phyloP scores from a whole-genome alignment of 2,113 vertebrate genomes.

The Anthoscopus minutus region DNA sequence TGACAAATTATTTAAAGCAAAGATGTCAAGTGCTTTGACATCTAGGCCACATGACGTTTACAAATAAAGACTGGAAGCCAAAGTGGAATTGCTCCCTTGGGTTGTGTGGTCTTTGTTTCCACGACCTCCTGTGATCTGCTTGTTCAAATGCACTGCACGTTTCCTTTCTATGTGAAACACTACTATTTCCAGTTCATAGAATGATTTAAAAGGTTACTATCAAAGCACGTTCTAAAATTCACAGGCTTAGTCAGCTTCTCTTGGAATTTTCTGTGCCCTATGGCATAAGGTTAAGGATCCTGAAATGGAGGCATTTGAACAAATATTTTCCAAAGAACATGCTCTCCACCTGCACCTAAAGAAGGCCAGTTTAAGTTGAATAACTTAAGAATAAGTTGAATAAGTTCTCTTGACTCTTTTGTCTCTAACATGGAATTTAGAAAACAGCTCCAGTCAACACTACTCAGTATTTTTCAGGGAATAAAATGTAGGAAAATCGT shows the following conservation, averaged over 20 bases:
- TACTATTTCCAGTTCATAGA: constrained; percentile 7
- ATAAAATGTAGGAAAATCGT: neutral
- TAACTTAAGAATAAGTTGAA: neutral
- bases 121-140: neutral
- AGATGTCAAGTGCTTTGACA: constrained; percentile 38
- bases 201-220: neutral
- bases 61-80: neutral
- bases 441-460: neutral
- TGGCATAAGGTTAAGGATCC: neutral
- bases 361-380: neutral
- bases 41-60: neutral
- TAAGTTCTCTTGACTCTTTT: neutral
- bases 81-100: constrained; percentile 28
- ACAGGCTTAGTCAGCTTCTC: neutral
- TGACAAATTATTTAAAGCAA: constrained; percentile 4
- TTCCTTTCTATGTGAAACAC: constrained; percentile 3
- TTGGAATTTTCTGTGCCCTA: neutral
- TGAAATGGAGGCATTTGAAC: neutral
- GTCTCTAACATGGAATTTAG: neutral
- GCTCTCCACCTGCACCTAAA: neutral
- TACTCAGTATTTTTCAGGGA: neutral
- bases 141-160: neutral
- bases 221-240: neutral
- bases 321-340: neutral
- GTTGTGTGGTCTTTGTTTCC: constrained; percentile 36